Evolutionary conservation across 1,140 invertebrate genomes (phyloP).

Genomic region (Dolichoris vasculosae): DNA sequence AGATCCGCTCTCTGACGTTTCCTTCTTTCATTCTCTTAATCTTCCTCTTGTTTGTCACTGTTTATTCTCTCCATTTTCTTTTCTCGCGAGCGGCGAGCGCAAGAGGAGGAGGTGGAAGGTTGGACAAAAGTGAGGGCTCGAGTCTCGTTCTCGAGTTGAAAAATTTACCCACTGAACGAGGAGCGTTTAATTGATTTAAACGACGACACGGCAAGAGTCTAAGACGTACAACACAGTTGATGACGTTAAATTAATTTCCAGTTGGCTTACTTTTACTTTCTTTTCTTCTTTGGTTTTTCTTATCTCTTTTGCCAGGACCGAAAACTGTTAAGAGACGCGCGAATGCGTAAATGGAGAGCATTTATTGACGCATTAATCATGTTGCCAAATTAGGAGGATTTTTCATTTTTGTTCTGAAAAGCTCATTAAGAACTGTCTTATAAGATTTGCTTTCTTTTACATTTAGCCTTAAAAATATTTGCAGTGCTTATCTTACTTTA

Average conservation of each 20-base stretch:
- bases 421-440: neutral
- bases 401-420: neutral
- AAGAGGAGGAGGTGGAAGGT: neutral
- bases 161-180: constrained; percentile 24
- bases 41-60: constrained; percentile 53
- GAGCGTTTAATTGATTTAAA: constrained; percentile 45
- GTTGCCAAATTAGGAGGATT: neutral
- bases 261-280: neutral
- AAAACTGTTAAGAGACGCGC: neutral
- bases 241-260: constrained; percentile 9
- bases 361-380: constrained; percentile 17
- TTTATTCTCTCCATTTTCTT: constrained; percentile 41
- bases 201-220: neutral
- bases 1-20: constrained; percentile 32
- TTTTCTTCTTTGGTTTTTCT: neutral
- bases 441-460: neutral
- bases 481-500: neutral
- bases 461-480: neutral
- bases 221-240: neutral
- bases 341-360: neutral
- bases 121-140: neutral
- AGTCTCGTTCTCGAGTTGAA: constrained; percentile 28
- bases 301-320: neutral
- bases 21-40: constrained; percentile 54
- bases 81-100: neutral